Base-by-base conservation (phyloP, 2,888 invertebrate species). In the Pollenia amentaria region DNA sequence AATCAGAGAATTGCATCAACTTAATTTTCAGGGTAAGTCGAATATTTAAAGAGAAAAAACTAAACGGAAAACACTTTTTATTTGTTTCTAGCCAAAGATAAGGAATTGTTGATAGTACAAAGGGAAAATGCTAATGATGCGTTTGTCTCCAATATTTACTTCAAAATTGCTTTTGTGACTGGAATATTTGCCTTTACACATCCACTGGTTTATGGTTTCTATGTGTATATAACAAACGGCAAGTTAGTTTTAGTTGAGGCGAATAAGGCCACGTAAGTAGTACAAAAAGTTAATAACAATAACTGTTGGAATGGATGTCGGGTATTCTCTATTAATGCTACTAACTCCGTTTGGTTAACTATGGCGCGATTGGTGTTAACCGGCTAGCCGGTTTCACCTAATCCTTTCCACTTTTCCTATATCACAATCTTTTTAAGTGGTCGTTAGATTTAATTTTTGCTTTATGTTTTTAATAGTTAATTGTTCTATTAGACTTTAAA, bases 211-310 rank as follows among this genome's bases (percentile, higher is more conserved):
- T 55, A 46, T 55, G 55, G 44, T 7, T 0, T 46, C 0, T 55
- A 46, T 29, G 44, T 75, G 14, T 75, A 75, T 12, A 9, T 44
- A 11, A 57, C 9, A 4, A 16, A 12, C 1, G 65, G 46, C 0
- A n/a, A 55, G 11, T 0, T 67, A 9, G 55, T 21, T 8, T 46
- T 67, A 3, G 29, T 21, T 1, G 40, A 51, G 12, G 55, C 77
- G 1, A 55, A 55, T n/a, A 42, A 42, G 11, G 65, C 77, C 14
- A 53, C 77, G 77, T 77, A 77, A 77, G 77, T 77, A 9, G 3
- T 29, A 29, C 29, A 29, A 29, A 29, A 29, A 29, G 29, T 29
- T 29, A 6, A 29, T 6, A 29, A 6, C 29, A 29, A 29, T 29
- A 6, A 29, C 6, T 29, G 6, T 29, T 29, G 29, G 29, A 6